A percentile compares a stretch with the other conserved stretches of the same genome.
Evolutionary conservation across 2,113 vertebrate species (phyloP).

Genomic region (Nipponia nippon): DNA sequence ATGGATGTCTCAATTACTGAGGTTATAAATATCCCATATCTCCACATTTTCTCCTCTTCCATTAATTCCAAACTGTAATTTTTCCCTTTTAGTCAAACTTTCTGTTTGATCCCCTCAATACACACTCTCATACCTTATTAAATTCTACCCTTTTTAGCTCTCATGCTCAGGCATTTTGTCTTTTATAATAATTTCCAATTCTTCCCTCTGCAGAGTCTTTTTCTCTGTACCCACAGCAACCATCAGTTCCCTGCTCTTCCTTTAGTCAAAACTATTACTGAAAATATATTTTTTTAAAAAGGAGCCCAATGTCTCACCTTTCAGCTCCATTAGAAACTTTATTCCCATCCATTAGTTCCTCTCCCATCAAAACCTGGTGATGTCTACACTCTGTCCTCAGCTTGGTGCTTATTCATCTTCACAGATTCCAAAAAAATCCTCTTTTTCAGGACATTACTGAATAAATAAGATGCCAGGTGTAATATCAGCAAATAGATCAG

Average conservation of each 20-base stretch:
- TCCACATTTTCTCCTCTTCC: background rate
- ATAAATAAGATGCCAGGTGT: background rate
- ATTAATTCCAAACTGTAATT: background rate
- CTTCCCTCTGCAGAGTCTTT: background rate
- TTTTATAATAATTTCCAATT: background rate
- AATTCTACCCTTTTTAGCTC: background rate
- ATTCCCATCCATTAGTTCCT: background rate
- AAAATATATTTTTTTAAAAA: background rate
- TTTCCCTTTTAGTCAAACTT: background rate
- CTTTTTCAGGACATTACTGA: background rate
- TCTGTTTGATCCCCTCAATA: background rate
- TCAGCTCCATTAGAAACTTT: background rate
- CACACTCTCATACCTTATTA: background rate
- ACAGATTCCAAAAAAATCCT: background rate
- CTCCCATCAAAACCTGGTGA: background rate
- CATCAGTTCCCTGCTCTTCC: background rate
- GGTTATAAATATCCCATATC: background rate
- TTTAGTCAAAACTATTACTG: background rate
- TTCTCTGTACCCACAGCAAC: background rate
- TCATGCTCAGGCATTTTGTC: background rate
- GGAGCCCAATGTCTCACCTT: background rate
- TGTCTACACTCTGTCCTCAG: background rate
- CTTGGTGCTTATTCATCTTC: background rate
- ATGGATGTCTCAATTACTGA: background rate
- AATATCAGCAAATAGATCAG: background rate